Conservation (phyloP, 2,888 invertebrate species). For the Epistrophella euchroma region DNA sequence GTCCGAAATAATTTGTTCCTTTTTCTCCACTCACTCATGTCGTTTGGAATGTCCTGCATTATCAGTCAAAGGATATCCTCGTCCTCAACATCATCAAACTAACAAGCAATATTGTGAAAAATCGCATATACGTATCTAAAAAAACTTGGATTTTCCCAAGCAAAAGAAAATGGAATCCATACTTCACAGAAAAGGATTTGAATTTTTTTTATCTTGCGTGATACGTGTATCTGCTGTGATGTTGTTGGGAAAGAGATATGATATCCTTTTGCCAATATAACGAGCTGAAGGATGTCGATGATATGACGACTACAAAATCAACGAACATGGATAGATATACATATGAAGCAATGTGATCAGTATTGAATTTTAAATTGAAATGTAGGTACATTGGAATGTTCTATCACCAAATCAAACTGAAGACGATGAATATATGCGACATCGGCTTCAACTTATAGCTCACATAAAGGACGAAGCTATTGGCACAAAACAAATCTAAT, state of each 20-base stretch:
- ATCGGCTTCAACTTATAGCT: constrained; percentile 14
- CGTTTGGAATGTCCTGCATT: constrained; percentile 65
- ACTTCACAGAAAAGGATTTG: constrained; percentile 63
- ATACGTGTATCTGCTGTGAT: constrained; percentile 2
- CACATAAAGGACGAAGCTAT: constrained; percentile 30
- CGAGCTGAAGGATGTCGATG: constrained; percentile 7
- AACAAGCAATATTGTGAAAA: constrained; percentile 48
- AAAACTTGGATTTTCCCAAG: constrained; percentile 36
- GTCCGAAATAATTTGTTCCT: constrained; percentile 52
- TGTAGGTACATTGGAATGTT: constrained; percentile 68
- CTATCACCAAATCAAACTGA: constrained; percentile 70
- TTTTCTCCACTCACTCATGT: constrained; percentile 39
- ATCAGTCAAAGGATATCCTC: constrained; percentile 73
- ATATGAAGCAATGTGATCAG: constrained; percentile 62
- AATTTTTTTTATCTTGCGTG: constrained; percentile 39
- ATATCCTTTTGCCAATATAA: constrained; percentile 64
- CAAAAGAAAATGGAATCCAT: constrained; percentile 34
- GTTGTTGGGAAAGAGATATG: constrained; percentile 52
- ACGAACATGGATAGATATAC: constrained; percentile 7
- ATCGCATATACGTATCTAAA: not conserved
- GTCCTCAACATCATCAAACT: constrained; percentile 61
- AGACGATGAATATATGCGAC: constrained; percentile 53
- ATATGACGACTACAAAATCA: not conserved
- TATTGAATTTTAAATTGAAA: constrained; percentile 73
- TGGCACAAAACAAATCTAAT: constrained; percentile 14